Evolutionary conservation across 2,797 vertebrate species (phyloP).

Genomic region (Acipenser ruthenus): DNA sequence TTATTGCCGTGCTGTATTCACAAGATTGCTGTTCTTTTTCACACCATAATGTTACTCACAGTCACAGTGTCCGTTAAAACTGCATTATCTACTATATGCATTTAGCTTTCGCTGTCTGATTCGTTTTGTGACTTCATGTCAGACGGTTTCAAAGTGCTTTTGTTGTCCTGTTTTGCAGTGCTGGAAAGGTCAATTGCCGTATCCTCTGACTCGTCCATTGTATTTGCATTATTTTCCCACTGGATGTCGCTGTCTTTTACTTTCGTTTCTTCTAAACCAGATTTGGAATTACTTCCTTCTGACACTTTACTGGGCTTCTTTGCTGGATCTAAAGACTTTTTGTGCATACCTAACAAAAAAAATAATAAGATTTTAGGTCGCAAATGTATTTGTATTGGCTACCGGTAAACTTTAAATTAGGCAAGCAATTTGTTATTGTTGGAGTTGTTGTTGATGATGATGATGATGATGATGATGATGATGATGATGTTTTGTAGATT

Average conservation of each 20-base stretch:
- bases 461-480: no score
- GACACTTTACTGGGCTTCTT: constrained; percentile 64
- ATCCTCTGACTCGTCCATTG: constrained; percentile 54
- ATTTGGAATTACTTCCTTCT: constrained; percentile 48
- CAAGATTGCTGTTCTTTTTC: no score
- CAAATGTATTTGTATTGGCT: no score
- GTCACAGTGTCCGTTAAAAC: constrained; percentile 11
- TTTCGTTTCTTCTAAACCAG: constrained; percentile 47
- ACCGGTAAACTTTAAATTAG: no score
- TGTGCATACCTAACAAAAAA: constrained; percentile 79
- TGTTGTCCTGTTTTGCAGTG: constrained; percentile 68
- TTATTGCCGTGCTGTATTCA: no score
- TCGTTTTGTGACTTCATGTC: constrained; percentile 39
- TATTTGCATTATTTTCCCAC: constrained; percentile 34
- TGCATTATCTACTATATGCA: not conserved
- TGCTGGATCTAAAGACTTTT: constrained; percentile 75
- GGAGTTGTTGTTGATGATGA: no score
- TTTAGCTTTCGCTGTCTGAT: constrained; percentile 59
- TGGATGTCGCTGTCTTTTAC: constrained; percentile 42
- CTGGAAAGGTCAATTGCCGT: constrained; percentile 85
- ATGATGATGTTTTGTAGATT: no score
- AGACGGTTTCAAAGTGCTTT: constrained; percentile 41
- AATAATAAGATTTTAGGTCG: not conserved
- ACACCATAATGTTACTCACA: no score
- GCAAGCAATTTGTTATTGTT: no score